Evolutionary conservation across 1,140 invertebrate genomes (phyloP), one percentile per base, ranked within the genome.

Genomic region (Caenorhabditis briggsae): DNA sequence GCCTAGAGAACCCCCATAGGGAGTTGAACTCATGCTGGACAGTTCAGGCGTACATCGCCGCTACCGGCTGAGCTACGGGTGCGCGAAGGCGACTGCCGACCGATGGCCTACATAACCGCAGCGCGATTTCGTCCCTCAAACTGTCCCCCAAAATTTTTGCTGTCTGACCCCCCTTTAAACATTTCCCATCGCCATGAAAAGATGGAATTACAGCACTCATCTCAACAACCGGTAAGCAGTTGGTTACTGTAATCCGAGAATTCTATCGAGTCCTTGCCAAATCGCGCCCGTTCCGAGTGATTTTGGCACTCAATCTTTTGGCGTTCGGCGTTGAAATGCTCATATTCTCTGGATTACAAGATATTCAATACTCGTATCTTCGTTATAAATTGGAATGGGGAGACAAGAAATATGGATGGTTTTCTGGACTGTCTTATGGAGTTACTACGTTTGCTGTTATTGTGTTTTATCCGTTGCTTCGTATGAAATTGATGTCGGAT

Each of bases 401-500:
- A 56, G 88, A 89, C 65, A 83, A 86, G 84, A 33, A 86, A 59
- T 89, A 87, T 48, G 88, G 88, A 23, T 88, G 88, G 88, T 89
- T 89, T 78, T 78, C 59, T 41, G 88, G 88, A 16, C 82, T 89
- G 9, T 83, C 82, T 5, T 87, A 82, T 56, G 84, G 83, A n/a
- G 78, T 88, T 23, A 82, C 59, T n/a, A 89, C 88, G 11, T 43
- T 84, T 12, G 82, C 74, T 16, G 88, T 89, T 12, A 89, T 91
- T 50, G 78, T 92, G 58, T 50, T 92, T 12, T 91, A 91, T 83
- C 88, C 88, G 0, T 90, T 87, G 55, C 41, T 91, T 20, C 90
- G 88, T 33, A 88, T 58, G 56, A 91, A 86, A 78, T 78, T 65
- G 3, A 50, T 91, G 23, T 70, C 87, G 6, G 89, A 91, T 83